Base-by-base conservation (phyloP, 2,888 invertebrate species). In the Acanthosepion lycidas region DNA sequence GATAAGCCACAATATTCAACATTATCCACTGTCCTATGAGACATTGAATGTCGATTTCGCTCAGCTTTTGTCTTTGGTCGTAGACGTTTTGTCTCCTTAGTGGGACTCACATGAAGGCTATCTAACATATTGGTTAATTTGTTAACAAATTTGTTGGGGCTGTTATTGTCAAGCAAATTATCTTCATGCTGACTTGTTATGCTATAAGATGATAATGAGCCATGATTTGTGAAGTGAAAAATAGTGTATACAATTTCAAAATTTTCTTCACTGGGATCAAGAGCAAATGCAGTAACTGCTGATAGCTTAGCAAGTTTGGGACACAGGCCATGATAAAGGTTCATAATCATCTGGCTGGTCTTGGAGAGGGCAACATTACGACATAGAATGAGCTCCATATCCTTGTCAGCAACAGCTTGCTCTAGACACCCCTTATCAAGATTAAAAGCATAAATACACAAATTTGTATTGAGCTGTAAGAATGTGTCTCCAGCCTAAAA, bases 381-480 rank as follows among this genome's bases (percentile, higher is more conserved):
- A 53, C 94, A 64, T 28, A 94, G 28, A 48, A 94, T 94, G 33
- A 94, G 59, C 28, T 94, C 94, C 64, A 64, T 94, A 26, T 94
- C 94, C 23, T 95, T 96, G 48, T 95, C 95, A 51, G 95, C 95
- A 94, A 96, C 95, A 94, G 95, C 96, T 94, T 96, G 95, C 94
- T 97, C 97, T 96, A 96, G 95, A 55, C 96, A 96, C 6, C 96
- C 96, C 94, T 96, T 97, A 95, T 97, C 97, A 33, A 96, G 96
- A 95, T 97, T 97, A 91, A 97, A 95, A 15, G 96, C 96, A 95
- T 96, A 97, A 92, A 96, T 96, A 95, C 96, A 96, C 94, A 97
- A 95, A 94, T 96, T 96, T 92, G 96, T 96, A 95, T 96, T 96
- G 51, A 97, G 95, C 95, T 97, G 96, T n/a, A 96, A 95, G 93